Conservation (phyloP, 2,113 vertebrate genomes). For the Ia io region DNA sequence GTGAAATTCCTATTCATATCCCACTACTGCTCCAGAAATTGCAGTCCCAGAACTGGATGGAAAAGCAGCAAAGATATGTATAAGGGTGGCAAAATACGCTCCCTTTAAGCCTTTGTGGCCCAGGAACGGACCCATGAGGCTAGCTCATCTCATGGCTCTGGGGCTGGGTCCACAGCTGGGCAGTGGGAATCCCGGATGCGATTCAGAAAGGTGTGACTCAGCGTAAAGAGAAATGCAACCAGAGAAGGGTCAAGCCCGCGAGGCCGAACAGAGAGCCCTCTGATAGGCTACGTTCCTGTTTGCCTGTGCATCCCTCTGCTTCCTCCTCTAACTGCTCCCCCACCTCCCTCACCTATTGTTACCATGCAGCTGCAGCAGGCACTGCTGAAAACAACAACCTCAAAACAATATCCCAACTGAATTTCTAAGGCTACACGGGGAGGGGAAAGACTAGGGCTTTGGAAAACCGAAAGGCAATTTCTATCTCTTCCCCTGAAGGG, state of each 20-base stretch:
- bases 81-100: conserved; percentile 91
- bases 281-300: background rate
- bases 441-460: conserved; percentile 6
- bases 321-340: background rate
- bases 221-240: conserved; percentile 84
- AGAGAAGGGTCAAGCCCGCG: conserved; percentile 42
- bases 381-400: background rate
- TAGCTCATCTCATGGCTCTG: conserved; percentile 92
- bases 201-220: conserved; percentile 88
- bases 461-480: background rate
- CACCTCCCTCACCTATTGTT: background rate
- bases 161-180: conserved; percentile 93
- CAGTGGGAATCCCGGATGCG: conserved; percentile 91
- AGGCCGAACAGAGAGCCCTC: conserved; percentile 24
- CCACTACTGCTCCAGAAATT: conserved; percentile 90
- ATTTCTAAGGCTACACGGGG: conserved; percentile 15
- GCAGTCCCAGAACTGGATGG: conserved; percentile 93
- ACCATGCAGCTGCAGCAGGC: background rate
- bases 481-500: background rate
- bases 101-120: conserved; percentile 94
- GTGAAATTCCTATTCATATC: conserved; percentile 92
- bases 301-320: background rate
- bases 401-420: background rate
- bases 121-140: conserved; percentile 89
- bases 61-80: conserved; percentile 91